These are phyloP conservation scores for Hipparchia sbordonii DNA, from an alignment of 2,888 invertebrate genomes.

Conservation along the genomic window DNA sequence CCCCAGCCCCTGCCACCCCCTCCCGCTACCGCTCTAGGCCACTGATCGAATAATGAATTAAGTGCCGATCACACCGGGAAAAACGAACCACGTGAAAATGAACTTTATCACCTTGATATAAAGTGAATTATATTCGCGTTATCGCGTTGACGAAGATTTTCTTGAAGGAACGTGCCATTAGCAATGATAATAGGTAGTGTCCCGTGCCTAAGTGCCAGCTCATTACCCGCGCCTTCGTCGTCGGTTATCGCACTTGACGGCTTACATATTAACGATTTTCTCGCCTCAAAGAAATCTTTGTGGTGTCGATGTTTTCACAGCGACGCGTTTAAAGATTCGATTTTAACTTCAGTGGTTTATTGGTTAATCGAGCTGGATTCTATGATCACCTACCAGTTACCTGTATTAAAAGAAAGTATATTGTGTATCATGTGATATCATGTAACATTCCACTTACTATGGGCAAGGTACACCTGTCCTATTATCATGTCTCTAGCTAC, in stretches of 20 bases:
- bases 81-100: constrained; percentile 30
- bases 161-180: constrained; percentile 59
- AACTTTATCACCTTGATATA: constrained; percentile 36
- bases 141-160: constrained; percentile 32
- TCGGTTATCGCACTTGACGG: constrained; percentile 30
- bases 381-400: background rate
- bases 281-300: constrained; percentile 27
- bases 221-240: constrained; percentile 52
- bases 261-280: constrained; percentile 29
- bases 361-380: background rate
- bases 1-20: constrained; percentile 38
- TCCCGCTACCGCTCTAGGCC: constrained; percentile 39
- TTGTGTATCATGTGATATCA: too few relatives aligned
- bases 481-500: too few relatives aligned
- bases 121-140: constrained; percentile 16
- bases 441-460: too few relatives aligned
- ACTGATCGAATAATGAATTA: constrained; percentile 55
- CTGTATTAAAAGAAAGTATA: too few relatives aligned
- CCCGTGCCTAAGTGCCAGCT: constrained; percentile 65
- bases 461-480: too few relatives aligned
- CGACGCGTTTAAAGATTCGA: constrained; percentile 5
- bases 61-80: constrained; percentile 48
- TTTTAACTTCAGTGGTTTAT: background rate
- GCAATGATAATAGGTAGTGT: constrained; percentile 74
- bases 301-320: constrained; percentile 32